Percentiles rank a stretch among this genome's conserved stretches.
Conservation (phyloP, 2,888 invertebrate genomes). For the Aelia acuminata region DNA sequence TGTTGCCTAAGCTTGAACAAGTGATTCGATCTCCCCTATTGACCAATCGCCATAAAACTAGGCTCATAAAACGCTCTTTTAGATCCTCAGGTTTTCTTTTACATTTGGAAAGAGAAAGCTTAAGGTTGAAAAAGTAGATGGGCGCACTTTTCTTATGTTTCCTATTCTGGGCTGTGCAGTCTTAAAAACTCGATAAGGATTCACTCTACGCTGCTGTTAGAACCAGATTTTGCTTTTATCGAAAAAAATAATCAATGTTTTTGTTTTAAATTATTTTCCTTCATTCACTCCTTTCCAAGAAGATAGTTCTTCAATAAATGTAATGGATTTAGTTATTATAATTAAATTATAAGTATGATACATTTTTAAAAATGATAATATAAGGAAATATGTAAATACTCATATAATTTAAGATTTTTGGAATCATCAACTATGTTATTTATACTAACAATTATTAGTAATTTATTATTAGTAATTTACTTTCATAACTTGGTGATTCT, state of each 20-base stretch:
- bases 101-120: conserved; percentile 20
- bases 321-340: no score
- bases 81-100: background rate
- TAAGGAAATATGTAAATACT: no score
- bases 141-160: background rate
- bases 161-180: background rate
- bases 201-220: background rate
- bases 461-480: no score
- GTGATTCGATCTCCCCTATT: background rate
- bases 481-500: no score
- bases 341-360: no score
- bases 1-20: conserved; percentile 1
- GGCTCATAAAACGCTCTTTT: background rate
- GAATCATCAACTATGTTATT: no score
- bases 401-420: no score
- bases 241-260: background rate
- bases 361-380: no score
- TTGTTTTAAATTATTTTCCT: background rate
- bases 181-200: background rate
- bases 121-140: background rate
- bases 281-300: no score
- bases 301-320: no score
- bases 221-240: background rate
- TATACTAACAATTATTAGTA: no score
- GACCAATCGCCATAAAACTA: conserved; percentile 13